These are phyloP conservation scores for Axea sp. DNA, from an alignment of 2,888 invertebrate genomes.

Conservation along the genomic window DNA sequence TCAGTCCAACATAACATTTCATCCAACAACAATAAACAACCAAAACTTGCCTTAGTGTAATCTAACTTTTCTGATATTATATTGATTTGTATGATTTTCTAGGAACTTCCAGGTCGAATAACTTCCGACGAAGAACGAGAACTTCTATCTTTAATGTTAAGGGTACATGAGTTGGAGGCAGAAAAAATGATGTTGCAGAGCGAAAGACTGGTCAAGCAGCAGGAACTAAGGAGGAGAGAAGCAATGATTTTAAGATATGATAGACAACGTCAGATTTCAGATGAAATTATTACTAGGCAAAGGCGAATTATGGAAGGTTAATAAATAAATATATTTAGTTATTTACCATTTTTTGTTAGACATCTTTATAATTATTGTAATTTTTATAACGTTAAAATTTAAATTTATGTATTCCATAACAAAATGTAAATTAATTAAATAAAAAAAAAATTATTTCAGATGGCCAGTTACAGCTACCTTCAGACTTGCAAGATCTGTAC, in stretches of 20 bases:
- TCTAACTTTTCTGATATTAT: too few species aligned
- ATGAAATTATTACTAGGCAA: constrained; percentile 95
- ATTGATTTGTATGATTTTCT: constrained; percentile 49
- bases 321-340: too few species aligned
- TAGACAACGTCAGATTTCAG: constrained; percentile 91
- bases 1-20: too few species aligned
- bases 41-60: too few species aligned
- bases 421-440: too few species aligned
- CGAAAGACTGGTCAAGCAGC: constrained; percentile 90
- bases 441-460: constrained; percentile 79
- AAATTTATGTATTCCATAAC: too few species aligned
- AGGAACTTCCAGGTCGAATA: constrained; percentile 91
- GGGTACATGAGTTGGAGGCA: constrained; percentile 96
- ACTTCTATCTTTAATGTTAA: constrained; percentile 90
- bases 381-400: too few species aligned
- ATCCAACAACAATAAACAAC: too few species aligned
- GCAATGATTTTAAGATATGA: constrained; percentile 90
- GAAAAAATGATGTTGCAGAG: constrained; percentile 96
- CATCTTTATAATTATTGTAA: too few species aligned
- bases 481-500: constrained; percentile 89
- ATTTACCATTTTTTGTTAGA: too few species aligned
- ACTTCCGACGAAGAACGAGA: constrained; percentile 95
- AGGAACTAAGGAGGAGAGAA: constrained; percentile 91
- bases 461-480: constrained; percentile 85
- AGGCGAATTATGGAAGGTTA: constrained; percentile 90